A percentile compares a stretch with the other conserved stretches of the same genome.
Evolutionary conservation across 2,797 vertebrate genomes (phyloP).

Genomic region (Limosa lapponica): DNA sequence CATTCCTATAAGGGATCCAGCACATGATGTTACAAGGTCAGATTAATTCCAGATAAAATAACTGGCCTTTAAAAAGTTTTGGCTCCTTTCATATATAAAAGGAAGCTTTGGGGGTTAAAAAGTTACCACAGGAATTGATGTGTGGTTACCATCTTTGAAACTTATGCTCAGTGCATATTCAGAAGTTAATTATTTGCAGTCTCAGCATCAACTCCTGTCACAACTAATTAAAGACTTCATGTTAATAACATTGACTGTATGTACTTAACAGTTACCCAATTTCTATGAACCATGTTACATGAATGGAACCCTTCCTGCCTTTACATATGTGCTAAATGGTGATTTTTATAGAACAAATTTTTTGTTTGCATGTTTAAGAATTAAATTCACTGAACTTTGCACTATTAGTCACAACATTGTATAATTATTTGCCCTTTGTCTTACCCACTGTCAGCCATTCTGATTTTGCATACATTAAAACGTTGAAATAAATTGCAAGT

Average conservation of each 20-base stretch:
- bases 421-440: background rate
- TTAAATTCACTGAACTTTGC: slow-evolving; percentile 5
- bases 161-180: background rate
- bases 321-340: background rate
- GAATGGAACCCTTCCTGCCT: background rate
- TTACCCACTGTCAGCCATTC: background rate
- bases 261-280: background rate
- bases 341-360: background rate
- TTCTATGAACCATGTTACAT: background rate
- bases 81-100: background rate
- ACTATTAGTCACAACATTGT: background rate
- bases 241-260: background rate
- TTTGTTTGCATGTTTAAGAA: background rate
- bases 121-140: background rate
- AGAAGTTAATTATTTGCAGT: background rate
- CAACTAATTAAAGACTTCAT: background rate
- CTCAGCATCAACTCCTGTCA: background rate
- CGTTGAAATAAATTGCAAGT: background rate
- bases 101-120: background rate
- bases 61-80: background rate
- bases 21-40: background rate
- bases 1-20: background rate
- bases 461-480: background rate
- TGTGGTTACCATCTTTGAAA: background rate
- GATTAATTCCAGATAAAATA: background rate